phyloP scores from a whole-genome alignment of 1,140 invertebrate species.

The Drosophila gunungcola region DNA sequence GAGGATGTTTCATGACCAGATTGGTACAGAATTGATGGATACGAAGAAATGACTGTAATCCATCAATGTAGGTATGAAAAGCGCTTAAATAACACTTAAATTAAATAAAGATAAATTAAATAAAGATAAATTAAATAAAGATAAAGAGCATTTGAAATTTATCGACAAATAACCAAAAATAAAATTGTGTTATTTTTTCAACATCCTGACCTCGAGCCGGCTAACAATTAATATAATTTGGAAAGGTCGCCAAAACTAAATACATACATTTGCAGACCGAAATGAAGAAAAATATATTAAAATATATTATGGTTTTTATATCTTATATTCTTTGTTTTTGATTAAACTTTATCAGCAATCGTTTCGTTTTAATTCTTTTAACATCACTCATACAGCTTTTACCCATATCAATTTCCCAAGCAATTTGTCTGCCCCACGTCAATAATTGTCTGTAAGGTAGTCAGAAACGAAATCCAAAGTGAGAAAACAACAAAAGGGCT shows the following conservation, averaged over 20 bases:
- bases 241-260: too few species aligned
- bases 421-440: slow-evolving; percentile 45
- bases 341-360: neutral
- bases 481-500: slow-evolving; percentile 19
- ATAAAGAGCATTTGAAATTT: too few species aligned
- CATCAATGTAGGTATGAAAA: slow-evolving; percentile 43
- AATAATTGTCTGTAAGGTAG: slow-evolving; percentile 33
- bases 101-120: slow-evolving; percentile 2
- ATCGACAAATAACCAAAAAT: too few species aligned
- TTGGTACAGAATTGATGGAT: slow-evolving; percentile 43
- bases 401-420: slow-evolving; percentile 43
- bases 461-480: slow-evolving; percentile 34
- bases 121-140: too few species aligned
- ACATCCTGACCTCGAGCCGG: too few species aligned
- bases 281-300: neutral
- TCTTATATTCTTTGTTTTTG: neutral
- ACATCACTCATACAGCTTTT: neutral
- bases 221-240: too few species aligned
- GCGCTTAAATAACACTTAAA: slow-evolving; percentile 10
- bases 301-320: too few species aligned
- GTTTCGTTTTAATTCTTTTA: neutral
- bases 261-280: neutral
- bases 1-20: slow-evolving; percentile 6
- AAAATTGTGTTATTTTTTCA: too few species aligned
- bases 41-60: slow-evolving; percentile 30